Percentiles rank a stretch among this genome's conserved stretches.
These are phyloP conservation scores for Hippopotamyrus pictus DNA, from an alignment of 2,797 vertebrate species.

Conservation along the genomic window DNA sequence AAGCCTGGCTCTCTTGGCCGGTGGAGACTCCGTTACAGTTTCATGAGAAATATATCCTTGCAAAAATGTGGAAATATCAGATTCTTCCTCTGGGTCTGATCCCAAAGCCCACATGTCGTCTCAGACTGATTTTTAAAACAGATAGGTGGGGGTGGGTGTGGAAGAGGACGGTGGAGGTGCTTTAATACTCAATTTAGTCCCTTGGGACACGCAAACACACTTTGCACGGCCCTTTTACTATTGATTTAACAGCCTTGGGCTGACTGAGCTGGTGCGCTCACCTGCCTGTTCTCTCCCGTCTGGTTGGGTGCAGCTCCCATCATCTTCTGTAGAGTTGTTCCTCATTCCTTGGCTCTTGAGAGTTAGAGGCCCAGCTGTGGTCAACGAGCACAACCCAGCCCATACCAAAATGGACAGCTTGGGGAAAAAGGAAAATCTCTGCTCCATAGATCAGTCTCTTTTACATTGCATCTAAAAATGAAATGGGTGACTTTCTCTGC, in stretches of 20 bases:
- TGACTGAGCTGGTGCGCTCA: not conserved
- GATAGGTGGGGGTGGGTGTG: constrained; percentile 1
- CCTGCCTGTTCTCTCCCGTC: not conserved
- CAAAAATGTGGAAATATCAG: constrained; percentile 15
- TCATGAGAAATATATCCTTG: not conserved
- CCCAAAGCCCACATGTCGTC: not conserved
- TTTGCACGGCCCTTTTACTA: not conserved
- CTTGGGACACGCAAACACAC: not conserved
- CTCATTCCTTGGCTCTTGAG: not conserved
- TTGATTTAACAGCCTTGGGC: constrained; percentile 11
- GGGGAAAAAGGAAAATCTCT: not conserved
- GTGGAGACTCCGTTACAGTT: not conserved
- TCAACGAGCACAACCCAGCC: not conserved
- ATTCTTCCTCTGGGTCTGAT: constrained; percentile 2
- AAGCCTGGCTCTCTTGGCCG: not conserved
- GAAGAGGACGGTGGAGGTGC: not conserved
- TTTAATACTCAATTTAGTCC: not conserved
- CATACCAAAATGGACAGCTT: not conserved
- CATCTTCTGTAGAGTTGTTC: not conserved
- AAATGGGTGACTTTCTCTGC: not conserved
- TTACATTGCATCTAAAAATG: not conserved
- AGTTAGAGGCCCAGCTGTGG: not conserved
- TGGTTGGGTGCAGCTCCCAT: not conserved
- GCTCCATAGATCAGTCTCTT: not conserved
- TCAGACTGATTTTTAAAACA: constrained; percentile 19